Percentiles rank a stretch among this genome's conserved stretches.
Evolutionary conservation across 2,797 vertebrate genomes (phyloP).

Genomic region (Toxotes lorentzi): DNA sequence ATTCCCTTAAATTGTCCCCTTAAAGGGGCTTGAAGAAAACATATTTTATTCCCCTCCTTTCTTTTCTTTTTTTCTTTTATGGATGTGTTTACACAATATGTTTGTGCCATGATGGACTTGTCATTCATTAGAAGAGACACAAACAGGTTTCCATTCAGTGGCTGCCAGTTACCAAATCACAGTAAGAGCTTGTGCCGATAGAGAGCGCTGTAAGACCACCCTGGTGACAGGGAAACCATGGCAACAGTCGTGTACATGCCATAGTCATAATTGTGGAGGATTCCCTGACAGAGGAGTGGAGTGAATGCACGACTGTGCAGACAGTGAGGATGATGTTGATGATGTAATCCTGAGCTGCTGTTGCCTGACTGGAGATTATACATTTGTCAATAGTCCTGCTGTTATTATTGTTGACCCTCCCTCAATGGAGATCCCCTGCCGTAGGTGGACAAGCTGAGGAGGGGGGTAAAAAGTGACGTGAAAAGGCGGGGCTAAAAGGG

Average conservation of each 20-base stretch:
- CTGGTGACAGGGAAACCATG: neutral
- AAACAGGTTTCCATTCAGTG: neutral
- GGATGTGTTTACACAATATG: neutral
- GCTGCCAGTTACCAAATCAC: neutral
- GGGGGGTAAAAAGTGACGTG: slow-evolving; percentile 13
- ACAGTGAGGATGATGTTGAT: neutral
- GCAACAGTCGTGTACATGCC: slow-evolving; percentile 21
- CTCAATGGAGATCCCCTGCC: slow-evolving; percentile 24
- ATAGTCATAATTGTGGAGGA: slow-evolving; percentile 28
- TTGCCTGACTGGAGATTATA: slow-evolving; percentile 6
- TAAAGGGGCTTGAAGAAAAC: no score
- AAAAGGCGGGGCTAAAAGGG: slow-evolving; percentile 39
- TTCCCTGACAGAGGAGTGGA: neutral
- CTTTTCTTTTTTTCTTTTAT: no score
- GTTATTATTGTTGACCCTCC: neutral
- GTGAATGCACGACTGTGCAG: neutral
- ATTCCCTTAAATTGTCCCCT: no score
- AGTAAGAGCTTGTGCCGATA: neutral
- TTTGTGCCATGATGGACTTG: neutral
- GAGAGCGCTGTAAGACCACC: no score
- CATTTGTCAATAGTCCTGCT: neutral
- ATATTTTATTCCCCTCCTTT: no score
- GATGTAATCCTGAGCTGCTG: slow-evolving; percentile 39
- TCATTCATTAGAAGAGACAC: neutral
- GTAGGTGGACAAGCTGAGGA: slow-evolving; percentile 1